phyloP scores from a whole-genome alignment of 2,797 vertebrate species.

The Gymnoscopelus braueri region DNA sequence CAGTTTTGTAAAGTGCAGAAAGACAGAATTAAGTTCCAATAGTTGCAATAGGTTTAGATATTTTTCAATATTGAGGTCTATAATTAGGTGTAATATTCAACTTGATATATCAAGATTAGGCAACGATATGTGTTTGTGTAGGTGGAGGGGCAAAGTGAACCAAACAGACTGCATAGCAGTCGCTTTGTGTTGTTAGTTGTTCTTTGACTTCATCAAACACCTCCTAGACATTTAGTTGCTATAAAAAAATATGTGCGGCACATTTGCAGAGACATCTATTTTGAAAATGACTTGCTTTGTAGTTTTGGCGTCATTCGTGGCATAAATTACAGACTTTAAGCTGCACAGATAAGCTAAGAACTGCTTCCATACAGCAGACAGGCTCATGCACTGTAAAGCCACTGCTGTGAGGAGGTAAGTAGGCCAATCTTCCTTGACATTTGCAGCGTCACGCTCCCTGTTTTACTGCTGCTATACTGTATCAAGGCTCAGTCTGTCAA shows the following conservation, averaged over 20 bases:
- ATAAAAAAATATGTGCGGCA: background rate
- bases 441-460: constrained; percentile 53
- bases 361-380: constrained; percentile 28
- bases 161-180: no score
- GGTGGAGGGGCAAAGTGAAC: no score
- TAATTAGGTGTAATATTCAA: background rate
- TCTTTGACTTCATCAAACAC: no score
- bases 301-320: background rate
- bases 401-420: constrained; percentile 41
- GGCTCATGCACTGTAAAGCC: constrained; percentile 34
- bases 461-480: background rate
- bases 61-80: background rate
- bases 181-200: no score
- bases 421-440: constrained; percentile 49
- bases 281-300: background rate
- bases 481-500: background rate
- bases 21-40: background rate
- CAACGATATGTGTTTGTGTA: no score
- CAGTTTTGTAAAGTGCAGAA: background rate
- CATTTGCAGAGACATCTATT: background rate
- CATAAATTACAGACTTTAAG: background rate
- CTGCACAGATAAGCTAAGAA: background rate
- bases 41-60: constrained; percentile 7
- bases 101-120: no score
- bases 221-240: background rate